Conservation (phyloP, 2,113 vertebrate species). For the Pyxicephalus adspersus region DNA sequence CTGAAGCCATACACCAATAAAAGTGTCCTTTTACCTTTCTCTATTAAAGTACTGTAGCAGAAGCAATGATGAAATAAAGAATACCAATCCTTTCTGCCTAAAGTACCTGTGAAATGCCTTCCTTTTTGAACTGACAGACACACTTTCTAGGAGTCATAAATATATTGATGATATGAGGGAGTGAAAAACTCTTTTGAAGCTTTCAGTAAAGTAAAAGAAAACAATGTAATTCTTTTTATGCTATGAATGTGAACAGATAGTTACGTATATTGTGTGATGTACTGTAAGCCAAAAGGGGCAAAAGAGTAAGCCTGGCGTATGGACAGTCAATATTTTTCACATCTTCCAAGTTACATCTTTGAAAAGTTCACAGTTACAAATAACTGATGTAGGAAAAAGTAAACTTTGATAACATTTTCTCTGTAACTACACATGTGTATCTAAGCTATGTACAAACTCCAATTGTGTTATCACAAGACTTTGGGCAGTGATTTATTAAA, state of each 20-base stretch:
- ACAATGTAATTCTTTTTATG: neutral
- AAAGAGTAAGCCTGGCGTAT: neutral
- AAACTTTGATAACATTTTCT: too few species aligned
- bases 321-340: neutral
- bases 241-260: neutral
- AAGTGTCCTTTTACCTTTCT: constrained; percentile 21
- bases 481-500: too few species aligned
- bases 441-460: too few species aligned
- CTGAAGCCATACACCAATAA: constrained; percentile 34
- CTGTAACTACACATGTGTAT: too few species aligned
- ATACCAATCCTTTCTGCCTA: constrained; percentile 28
- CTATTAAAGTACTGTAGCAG: neutral
- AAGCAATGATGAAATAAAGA: constrained; percentile 23
- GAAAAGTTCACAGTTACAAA: too few species aligned
- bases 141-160: constrained; percentile 37
- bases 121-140: constrained; percentile 33
- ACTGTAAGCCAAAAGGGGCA: neutral
- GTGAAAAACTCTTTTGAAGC: constrained; percentile 37
- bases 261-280: neutral
- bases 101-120: constrained; percentile 43
- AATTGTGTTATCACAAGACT: too few species aligned
- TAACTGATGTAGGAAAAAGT: too few species aligned
- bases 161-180: constrained; percentile 1
- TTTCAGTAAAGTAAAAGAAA: neutral
- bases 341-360: too few species aligned